Evolutionary conservation across 2,888 invertebrate species (phyloP), one percentile per base, ranked within the genome.

Genomic region (Dioctria linearis): DNA sequence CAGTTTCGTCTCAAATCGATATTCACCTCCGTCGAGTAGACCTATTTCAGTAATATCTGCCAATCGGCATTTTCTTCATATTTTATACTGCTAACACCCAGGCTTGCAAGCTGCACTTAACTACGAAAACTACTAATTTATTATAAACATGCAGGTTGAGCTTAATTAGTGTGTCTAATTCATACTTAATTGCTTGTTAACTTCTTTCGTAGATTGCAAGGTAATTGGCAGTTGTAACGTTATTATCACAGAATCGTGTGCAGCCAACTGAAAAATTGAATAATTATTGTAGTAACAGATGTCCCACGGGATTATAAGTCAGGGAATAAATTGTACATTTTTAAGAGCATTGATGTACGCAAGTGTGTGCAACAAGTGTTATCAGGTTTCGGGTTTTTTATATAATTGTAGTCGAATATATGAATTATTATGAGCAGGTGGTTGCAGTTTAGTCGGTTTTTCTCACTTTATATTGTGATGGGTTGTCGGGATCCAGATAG

Each of bases 131-230:
- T 43, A 42, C 73, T 75, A 6, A 59, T 57, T 49, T 25, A 25
- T 13, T 54, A 39, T 40, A 5, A 59, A 59, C 4, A n/a, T 59
- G 42, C 37, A 39, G 59, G 40, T 59, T 63, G 54, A 42, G 49
- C 40, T 63, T 63, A 76, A 76, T 63, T 76, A 57, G 25, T 37
- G 25, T 25, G 51, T 76, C 76, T 76, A 76, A 76, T 76, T 63
- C 37, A 39, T 9, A 49, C 46, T 63, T 76, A 76, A 76, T 76
- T 76, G 40, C 63, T 25, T 25, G 46, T 37, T 40, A 42, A 46
- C 8, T 39, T 46, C 63, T 59, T 49, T 76, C 37, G 13, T 9
- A 76, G 63, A 76, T 63, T 63, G 63, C 76, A 63, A 43, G n/a
- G 39, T 63, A 76, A 63, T 61, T 43, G 46, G 46, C 39, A 59